Percentiles rank a stretch among this genome's conserved stretches.
Conservation (phyloP, 2,888 invertebrate species). For the Drosophila dives region DNA sequence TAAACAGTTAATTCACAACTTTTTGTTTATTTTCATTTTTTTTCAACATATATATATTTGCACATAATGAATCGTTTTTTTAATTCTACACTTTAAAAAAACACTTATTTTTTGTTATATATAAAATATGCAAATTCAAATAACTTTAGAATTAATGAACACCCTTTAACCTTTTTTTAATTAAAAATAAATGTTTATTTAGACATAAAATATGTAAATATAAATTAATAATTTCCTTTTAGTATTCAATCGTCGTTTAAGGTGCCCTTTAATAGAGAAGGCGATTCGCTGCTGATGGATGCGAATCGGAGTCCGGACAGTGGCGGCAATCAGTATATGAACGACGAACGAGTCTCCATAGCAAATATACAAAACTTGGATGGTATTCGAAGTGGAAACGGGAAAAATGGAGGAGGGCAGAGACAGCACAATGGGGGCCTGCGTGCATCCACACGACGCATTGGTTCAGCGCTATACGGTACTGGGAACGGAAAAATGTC, state of each 20-base stretch:
- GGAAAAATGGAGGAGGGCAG: not conserved
- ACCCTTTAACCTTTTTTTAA: not conserved
- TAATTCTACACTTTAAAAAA: too few relatives aligned
- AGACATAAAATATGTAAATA: not conserved
- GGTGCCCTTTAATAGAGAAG: constrained; percentile 28
- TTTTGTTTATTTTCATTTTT: too few relatives aligned
- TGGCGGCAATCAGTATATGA: constrained; percentile 53
- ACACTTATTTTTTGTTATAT: not conserved
- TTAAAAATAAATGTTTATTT: not conserved
- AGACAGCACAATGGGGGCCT: constrained; percentile 6
- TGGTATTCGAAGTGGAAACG: constrained; percentile 27
- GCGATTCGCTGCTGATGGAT: constrained; percentile 72
- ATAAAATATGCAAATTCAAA: not conserved
- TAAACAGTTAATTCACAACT: too few relatives aligned
- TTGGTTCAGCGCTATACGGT: constrained; percentile 32
- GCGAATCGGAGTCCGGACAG: constrained; percentile 79
- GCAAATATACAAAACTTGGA: constrained; percentile 47
- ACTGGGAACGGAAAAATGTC: constrained; percentile 25
- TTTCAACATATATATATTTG: too few relatives aligned
- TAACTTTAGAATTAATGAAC: not conserved
- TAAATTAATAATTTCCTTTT: not conserved
- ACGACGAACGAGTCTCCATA: constrained; percentile 57
- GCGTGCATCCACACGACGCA: constrained; percentile 43
- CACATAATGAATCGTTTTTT: too few relatives aligned
- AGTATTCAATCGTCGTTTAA: constrained; percentile 60